Base-by-base conservation (phyloP, 1,140 invertebrate species). In the Meloidogyne exigua region DNA sequence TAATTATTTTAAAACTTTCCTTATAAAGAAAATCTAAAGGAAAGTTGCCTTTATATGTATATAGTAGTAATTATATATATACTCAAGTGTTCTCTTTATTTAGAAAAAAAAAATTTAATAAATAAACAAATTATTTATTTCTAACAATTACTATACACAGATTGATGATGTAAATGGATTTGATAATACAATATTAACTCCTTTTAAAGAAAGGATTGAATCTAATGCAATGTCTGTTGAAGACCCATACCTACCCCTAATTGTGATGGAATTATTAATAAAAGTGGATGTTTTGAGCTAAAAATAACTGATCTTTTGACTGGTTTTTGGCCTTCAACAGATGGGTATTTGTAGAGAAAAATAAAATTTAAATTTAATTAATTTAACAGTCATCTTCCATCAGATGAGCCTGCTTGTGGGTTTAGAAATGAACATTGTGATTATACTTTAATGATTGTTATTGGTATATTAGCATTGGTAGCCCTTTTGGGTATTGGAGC, bases 151-250 rank as follows among this genome's bases (percentile, higher is more conserved):
- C 76, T 64, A 28, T 9, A 39, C 4, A 39, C 10, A 85, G 83
- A 85, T 84, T 62, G 83, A 85, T 72, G 83, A 85, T 76, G 80
- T 84, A 3, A 85, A 85, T 72, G 83, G 83, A 0, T 85, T 85
- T 68, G 84, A 85, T 64, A 79, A 85, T 44, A 80, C 84, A 13
- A 72, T 85, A 67, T 66, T 85, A 3, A 80, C 82, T 65, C 83
- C 83, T 0, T 85, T 85, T 75, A 77, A 78, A 57, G 84, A 85
- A 71, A 68, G 77, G 39, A 44, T 85, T 13, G 82, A 85, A 69
- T 66, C 80, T 18, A 78, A 80, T 68, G 84, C 82, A 68, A 67
- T 86, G 25, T 75, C 76, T 32, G 75, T 80, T 25, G 77, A 80
- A 28, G 78, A 80, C 85, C 85, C 2, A 44, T 79, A 32, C 76